These are phyloP conservation scores for Aix galericulata DNA, from an alignment of 2,113 vertebrate genomes.

Conservation along the genomic window DNA sequence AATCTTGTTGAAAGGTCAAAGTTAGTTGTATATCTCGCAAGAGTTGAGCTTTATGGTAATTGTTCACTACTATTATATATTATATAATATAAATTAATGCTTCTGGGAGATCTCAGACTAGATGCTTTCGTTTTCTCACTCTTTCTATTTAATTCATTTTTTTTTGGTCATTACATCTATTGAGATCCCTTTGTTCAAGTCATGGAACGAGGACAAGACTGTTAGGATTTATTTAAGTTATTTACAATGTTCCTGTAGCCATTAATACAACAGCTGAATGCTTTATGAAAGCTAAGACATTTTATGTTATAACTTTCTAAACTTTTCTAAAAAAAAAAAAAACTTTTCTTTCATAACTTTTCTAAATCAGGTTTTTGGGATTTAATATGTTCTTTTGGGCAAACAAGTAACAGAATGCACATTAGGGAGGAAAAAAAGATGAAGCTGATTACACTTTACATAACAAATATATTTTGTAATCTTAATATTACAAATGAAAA, in stretches of 20 bases:
- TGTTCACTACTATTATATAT: background rate
- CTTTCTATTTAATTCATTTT: conserved; percentile 33
- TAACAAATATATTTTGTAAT: background rate
- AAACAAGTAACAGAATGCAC: background rate
- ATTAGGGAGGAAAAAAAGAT: background rate
- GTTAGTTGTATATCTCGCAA: background rate
- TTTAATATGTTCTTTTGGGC: background rate
- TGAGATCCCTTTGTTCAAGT: background rate
- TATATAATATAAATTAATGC: background rate
- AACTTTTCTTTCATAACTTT: no score
- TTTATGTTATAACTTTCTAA: background rate
- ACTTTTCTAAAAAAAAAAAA: no score
- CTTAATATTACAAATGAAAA: background rate
- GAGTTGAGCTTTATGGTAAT: background rate
- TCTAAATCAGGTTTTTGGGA: background rate
- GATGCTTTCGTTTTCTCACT: background rate
- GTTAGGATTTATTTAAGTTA: conserved; percentile 28
- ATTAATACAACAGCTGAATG: background rate
- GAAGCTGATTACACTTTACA: background rate
- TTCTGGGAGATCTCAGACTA: background rate
- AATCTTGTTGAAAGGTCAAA: background rate
- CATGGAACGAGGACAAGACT: background rate
- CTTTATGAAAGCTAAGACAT: background rate
- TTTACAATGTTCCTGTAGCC: background rate
- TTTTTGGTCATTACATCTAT: background rate